Conservation (phyloP, 2,113 vertebrate genomes). For the Thunnus maccoyii region DNA sequence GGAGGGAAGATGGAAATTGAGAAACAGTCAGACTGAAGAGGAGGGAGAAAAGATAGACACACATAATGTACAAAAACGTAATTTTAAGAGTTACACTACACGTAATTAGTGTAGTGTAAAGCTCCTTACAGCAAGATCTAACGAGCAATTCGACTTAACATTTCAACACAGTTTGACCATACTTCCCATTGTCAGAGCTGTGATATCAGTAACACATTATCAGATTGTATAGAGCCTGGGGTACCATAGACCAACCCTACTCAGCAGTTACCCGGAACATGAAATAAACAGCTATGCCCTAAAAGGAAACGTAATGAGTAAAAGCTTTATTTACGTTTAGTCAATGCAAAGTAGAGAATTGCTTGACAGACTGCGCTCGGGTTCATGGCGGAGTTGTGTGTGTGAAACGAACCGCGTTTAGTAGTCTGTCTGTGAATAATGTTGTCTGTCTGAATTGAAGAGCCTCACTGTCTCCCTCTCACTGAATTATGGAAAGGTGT, state of each 20-base stretch:
- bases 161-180: not conserved
- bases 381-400: not conserved
- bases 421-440: conserved; percentile 74
- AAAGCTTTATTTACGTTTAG: conserved; percentile 9
- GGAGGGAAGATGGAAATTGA: not conserved
- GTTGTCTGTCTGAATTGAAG: conserved; percentile 67
- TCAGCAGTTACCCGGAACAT: conserved; percentile 6
- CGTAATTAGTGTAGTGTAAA: no score
- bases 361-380: conserved; percentile 7
- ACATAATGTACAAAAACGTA: not conserved
- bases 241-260: not conserved
- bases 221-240: not conserved
- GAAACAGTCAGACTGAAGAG: not conserved
- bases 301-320: conserved; percentile 4
- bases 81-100: no score
- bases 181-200: not conserved
- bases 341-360: conserved; percentile 28
- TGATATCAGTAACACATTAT: not conserved
- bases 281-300: not conserved
- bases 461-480: conserved; percentile 65
- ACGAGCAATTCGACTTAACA: not conserved
- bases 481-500: conserved; percentile 80
- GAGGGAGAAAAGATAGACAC: not conserved
- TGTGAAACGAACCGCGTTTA: conserved; percentile 46
- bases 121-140: no score